These are phyloP conservation scores for Sebastes oblongus DNA, from an alignment of 2,797 vertebrate species.

Conservation along the genomic window DNA sequence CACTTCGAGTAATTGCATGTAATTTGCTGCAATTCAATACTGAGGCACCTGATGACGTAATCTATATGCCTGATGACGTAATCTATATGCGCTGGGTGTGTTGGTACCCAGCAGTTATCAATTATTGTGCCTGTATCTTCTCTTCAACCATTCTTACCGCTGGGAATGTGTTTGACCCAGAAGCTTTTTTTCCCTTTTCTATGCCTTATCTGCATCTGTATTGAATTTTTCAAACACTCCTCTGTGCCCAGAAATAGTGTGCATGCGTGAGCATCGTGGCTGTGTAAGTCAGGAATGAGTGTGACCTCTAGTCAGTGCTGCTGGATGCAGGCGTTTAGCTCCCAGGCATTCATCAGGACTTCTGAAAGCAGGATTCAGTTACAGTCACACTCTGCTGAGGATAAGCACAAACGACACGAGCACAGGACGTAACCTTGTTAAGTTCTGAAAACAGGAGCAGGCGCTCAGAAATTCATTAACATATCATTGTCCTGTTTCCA, in stretches of 20 bases:
- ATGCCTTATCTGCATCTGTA: neutral
- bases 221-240: constrained; percentile 1
- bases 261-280: neutral
- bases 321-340: constrained; percentile 28
- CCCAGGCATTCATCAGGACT: constrained; percentile 10
- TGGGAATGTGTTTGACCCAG: neutral
- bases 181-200: neutral
- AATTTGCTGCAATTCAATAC: neutral
- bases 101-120: neutral
- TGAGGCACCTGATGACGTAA: neutral
- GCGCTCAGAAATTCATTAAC: constrained; percentile 15
- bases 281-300: constrained; percentile 3
- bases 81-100: neutral
- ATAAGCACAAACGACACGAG: constrained; percentile 23
- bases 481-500: neutral
- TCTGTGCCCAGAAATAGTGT: neutral
- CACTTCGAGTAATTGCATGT: neutral
- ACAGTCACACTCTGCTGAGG: constrained; percentile 23
- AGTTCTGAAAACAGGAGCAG: constrained; percentile 5
- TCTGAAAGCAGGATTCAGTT: constrained; percentile 16
- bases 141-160: neutral
- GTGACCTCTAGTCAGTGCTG: constrained; percentile 14
- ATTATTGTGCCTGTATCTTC: neutral
- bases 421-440: constrained; percentile 24
- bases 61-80: neutral